Evolutionary conservation across 2,797 vertebrate genomes (phyloP), one percentile per base, ranked within the genome.

Genomic region (Clarias fuscus): DNA sequence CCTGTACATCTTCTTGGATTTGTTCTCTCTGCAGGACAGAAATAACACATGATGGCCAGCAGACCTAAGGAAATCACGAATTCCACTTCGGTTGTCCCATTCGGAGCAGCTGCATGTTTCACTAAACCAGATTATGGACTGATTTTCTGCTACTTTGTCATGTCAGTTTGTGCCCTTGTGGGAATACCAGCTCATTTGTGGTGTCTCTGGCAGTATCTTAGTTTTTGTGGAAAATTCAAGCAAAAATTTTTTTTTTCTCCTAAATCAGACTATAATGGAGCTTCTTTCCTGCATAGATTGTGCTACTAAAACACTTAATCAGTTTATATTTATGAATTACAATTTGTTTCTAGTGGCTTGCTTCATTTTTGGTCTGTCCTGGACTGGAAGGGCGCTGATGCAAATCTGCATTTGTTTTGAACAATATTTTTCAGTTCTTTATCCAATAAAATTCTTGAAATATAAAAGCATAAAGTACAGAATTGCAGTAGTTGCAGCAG

Each of bases 391-490:
- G 27, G 15, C 53, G 4, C 79, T 87, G 22, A 37, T 72, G 0
- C 75, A 84, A 68, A 53, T 10, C 10, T 79, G 82, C 22, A 58
- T 70, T 40, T 80, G 58, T 84, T 27, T 80, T 27, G 83, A 84
- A 80, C 82, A 40, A 17, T 84, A 80, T 33, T 2, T 85, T 27
- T 67, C 85, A 11, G 68, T 86, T 68, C 7, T 84, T 80, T 71
- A 84, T 64, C 86, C 86, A 30, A 18, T 87, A 11, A 87, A 53
- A 33, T 87, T 87, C 24, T 18, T 85, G 4, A 84, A 5, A 75
- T 86, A 85, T 71, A 89, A 86, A 20, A 30, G 20, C 13, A 40
- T 87, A 33, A 82, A 64, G 30, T 64, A 64, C n/a, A 78, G 85
- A 22, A 77, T 59, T 56, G 62, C 61, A 76, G 18, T 1, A 33